A percentile compares a stretch with the other conserved stretches of the same genome.
Evolutionary conservation across 2,888 invertebrate genomes (phyloP).

Genomic region (Gibbula magus): DNA sequence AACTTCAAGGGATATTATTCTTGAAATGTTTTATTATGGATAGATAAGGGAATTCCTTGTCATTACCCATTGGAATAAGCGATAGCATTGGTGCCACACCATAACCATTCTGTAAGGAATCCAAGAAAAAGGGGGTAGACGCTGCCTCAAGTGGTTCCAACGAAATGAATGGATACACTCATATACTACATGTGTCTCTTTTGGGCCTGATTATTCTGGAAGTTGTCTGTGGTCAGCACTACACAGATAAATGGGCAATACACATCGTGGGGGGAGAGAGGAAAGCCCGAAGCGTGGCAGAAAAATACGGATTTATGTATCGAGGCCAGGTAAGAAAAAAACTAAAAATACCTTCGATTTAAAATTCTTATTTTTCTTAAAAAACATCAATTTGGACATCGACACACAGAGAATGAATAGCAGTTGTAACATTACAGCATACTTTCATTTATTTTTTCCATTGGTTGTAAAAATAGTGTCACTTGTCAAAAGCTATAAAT

Average conservation of each 20-base stretch:
- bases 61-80: slow-evolving; percentile 4
- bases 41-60: slow-evolving; percentile 5
- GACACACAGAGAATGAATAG: too few relatives aligned
- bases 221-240: slow-evolving; percentile 50
- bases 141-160: slow-evolving; percentile 28
- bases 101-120: slow-evolving; percentile 11
- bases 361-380: too few relatives aligned
- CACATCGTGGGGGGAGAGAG: slow-evolving; percentile 66
- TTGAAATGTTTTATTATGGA: slow-evolving; percentile 13
- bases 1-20: slow-evolving; percentile 24
- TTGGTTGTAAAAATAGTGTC: too few relatives aligned
- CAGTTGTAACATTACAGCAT: too few relatives aligned
- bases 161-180: slow-evolving; percentile 53
- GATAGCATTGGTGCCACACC: not conserved
- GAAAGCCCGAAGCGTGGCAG: slow-evolving; percentile 62
- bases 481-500: too few relatives aligned
- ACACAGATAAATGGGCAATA: slow-evolving; percentile 71
- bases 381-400: too few relatives aligned
- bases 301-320: slow-evolving; percentile 69
- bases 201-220: slow-evolving; percentile 49
- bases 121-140: slow-evolving; percentile 2
- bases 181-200: slow-evolving; percentile 48
- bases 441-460: too few relatives aligned
- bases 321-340: slow-evolving; percentile 57
- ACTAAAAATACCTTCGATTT: too few relatives aligned